Evolutionary conservation across 2,113 vertebrate species (phyloP), one percentile per base, ranked within the genome.

Genomic region (Acrocephalus kingi): DNA sequence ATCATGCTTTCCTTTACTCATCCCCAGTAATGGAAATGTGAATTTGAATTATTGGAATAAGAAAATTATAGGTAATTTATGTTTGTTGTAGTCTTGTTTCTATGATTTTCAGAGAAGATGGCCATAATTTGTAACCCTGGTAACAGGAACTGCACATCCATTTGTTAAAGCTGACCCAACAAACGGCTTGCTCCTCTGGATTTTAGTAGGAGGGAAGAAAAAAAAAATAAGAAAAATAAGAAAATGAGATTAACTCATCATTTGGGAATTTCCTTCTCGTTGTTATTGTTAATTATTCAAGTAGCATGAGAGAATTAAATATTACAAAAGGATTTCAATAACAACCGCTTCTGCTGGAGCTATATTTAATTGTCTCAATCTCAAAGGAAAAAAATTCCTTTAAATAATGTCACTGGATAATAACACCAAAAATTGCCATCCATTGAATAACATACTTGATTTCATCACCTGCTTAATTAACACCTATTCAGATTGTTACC

Each of bases 1-100:
- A 87, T 95, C 82, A 93, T 74, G 72, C 52, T 69, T 96, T 75
- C 55, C 27, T 92, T 94, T 97, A 87, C 80, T 87, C 51, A 95
- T 92, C 46, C 52, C n/a, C 75, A 79, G 77, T 95, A 83, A 90
- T 87, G 51, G 85, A 96, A 97, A 69, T 93, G 33, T 87, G 90
- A 97, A 94, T 96, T 72, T 58, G 95, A 97, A 97, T 96, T 94
- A 89, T 73, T 74, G 92, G 74, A 97, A 96, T 97, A 90, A 96
- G 92, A 96, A 97, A 97, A 97, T 96, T 94, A 96, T 63, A 97
- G 96, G 80, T 78, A 96, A 96, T 97, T 97, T 97, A 80, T 90
- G 88, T 96, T 96, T 96, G 92, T 95, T 97, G 84, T 95, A 93
- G 76, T 81, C 91, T 90, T 95, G 46, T 96, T 97, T 97, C 90